phyloP scores from a whole-genome alignment of 2,113 vertebrate species.

The Okapia johnstoni region DNA sequence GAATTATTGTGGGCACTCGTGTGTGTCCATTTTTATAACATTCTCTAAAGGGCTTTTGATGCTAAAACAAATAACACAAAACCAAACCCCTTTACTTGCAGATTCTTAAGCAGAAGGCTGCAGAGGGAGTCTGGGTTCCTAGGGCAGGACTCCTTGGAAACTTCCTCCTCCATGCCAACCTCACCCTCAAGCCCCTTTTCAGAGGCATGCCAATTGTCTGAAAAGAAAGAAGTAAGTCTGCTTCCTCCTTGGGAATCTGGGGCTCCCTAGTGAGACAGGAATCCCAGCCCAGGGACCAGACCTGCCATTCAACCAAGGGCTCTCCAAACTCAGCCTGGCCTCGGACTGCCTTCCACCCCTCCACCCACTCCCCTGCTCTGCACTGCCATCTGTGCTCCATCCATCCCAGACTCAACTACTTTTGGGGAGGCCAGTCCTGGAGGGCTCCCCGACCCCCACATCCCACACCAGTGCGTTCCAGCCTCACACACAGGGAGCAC shows the following conservation, averaged over 20 bases:
- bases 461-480: rapidly evolving
- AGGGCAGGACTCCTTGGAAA: rapidly evolving
- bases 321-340: neutral
- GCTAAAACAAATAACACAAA: neutral
- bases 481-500: rapidly evolving
- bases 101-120: neutral
- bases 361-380: rapidly evolving
- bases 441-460: rapidly evolving
- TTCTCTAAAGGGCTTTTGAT: neutral
- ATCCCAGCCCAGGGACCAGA: neutral
- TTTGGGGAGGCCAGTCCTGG: neutral
- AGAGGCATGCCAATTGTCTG: rapidly evolving
- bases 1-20: rapidly evolving
- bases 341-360: rapidly evolving
- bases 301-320: rapidly evolving
- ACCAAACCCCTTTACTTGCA: neutral
- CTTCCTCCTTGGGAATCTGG: neutral
- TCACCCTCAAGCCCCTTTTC: neutral
- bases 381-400: neutral
- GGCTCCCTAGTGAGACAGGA: neutral
- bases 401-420: neutral
- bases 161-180: neutral
- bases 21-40: neutral
- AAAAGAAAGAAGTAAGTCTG: neutral
- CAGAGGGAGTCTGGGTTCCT: rapidly evolving